Conservation (phyloP, 2,888 invertebrate genomes). For the Pristionchus maxplancki region DNA sequence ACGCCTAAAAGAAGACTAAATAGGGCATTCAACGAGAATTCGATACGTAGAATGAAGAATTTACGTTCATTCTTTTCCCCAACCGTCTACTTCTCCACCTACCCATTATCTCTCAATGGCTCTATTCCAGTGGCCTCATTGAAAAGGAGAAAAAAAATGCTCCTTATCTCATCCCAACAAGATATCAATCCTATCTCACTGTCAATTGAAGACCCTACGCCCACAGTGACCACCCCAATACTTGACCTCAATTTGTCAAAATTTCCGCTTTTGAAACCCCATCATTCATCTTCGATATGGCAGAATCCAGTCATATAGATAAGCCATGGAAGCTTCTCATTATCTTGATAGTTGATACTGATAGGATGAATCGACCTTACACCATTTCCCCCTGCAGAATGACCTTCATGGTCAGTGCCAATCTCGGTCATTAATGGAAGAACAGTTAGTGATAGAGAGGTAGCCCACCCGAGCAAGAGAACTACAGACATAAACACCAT, state of each 20-base stretch:
- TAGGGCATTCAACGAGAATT: background rate
- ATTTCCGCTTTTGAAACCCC: background rate
- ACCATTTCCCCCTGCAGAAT: background rate
- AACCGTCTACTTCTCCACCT: slow-evolving; percentile 15
- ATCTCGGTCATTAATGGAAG: background rate
- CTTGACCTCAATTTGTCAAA: background rate
- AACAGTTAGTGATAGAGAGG: background rate
- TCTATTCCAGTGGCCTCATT: background rate
- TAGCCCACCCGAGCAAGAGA: background rate
- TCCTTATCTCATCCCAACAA: slow-evolving; percentile 10
- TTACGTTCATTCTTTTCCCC: background rate
- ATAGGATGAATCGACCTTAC: background rate
- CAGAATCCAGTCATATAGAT: background rate
- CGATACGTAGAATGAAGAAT: slow-evolving; percentile 11
- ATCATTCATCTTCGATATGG: too few species aligned
- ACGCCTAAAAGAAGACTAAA: background rate
- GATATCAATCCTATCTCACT: slow-evolving; percentile 15
- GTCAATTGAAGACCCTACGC: background rate
- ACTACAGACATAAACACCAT: background rate
- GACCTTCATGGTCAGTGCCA: background rate
- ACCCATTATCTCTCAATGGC: background rate
- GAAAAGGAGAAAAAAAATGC: background rate
- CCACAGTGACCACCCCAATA: background rate
- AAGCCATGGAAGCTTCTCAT: background rate
- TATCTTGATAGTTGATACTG: background rate